Percentiles rank a stretch among this genome's conserved stretches.
Evolutionary conservation across 2,113 vertebrate genomes (phyloP).

Genomic region (Phaethornis superciliosus): DNA sequence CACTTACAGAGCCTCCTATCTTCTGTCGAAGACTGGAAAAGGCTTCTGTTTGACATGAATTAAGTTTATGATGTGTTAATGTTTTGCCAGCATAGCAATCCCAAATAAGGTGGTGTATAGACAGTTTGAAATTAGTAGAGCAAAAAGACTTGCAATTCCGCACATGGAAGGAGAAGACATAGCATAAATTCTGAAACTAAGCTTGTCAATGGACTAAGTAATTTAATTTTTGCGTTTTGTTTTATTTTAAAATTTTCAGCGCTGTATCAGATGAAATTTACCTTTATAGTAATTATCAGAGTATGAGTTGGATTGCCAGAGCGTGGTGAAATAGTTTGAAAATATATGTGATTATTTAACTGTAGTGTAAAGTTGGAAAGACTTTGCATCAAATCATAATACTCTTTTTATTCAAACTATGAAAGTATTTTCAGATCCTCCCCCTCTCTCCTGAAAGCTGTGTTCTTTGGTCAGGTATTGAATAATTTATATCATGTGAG

Average conservation of each 20-base stretch:
- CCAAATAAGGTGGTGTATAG: background rate
- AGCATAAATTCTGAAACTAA: background rate
- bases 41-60: background rate
- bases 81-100: background rate
- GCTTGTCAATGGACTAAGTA: background rate
- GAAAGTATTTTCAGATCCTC: slow-evolving; percentile 54
- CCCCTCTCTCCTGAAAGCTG: slow-evolving; percentile 53
- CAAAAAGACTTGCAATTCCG: background rate
- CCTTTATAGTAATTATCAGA: background rate
- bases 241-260: background rate
- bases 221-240: background rate
- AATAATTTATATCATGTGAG: slow-evolving; percentile 68
- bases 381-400: background rate
- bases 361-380: background rate
- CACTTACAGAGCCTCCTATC: background rate
- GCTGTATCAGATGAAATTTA: background rate
- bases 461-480: slow-evolving; percentile 66
- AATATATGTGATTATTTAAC: background rate
- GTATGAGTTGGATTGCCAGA: background rate
- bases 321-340: background rate
- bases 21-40: background rate
- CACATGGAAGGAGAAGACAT: background rate
- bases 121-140: background rate
- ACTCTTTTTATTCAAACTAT: slow-evolving; percentile 33
- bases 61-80: background rate